Conservation (phyloP, 2,888 invertebrate genomes). For the Lithophane socia region DNA sequence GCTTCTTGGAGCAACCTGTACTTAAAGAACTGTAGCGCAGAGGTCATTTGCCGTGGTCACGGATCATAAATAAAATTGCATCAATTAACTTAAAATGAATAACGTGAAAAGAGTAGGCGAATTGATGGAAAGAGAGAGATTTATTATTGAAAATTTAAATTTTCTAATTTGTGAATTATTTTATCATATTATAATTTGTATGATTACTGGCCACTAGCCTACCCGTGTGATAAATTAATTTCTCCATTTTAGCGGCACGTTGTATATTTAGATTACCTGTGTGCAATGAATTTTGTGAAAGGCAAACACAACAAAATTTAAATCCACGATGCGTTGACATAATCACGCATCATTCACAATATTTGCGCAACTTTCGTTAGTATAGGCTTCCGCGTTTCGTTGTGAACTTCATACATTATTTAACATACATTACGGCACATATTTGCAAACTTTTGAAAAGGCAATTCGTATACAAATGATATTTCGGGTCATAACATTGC, state of each 20-base stretch:
- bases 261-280: not conserved
- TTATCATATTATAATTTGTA: not conserved
- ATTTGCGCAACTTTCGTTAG: constrained; percentile 11
- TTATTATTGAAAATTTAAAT: too few species aligned
- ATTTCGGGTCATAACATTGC: constrained; percentile 39
- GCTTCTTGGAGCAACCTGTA: too few species aligned
- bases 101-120: too few species aligned
- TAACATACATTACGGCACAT: constrained; percentile 27
- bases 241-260: too few species aligned
- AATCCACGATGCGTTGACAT: not conserved
- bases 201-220: too few species aligned
- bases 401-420: constrained; percentile 41
- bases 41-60: not conserved
- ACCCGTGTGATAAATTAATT: not conserved
- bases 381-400: not conserved
- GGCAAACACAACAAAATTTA: not conserved
- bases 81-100: too few species aligned
- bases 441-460: constrained; percentile 46
- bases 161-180: too few species aligned
- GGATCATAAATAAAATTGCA: too few species aligned
- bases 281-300: not conserved
- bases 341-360: constrained; percentile 26
- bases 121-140: too few species aligned
- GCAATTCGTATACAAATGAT: constrained; percentile 59
- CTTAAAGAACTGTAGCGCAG: too few species aligned